Evolutionary conservation across 2,113 vertebrate genomes (phyloP).

Genomic region (Heliornis fulica): DNA sequence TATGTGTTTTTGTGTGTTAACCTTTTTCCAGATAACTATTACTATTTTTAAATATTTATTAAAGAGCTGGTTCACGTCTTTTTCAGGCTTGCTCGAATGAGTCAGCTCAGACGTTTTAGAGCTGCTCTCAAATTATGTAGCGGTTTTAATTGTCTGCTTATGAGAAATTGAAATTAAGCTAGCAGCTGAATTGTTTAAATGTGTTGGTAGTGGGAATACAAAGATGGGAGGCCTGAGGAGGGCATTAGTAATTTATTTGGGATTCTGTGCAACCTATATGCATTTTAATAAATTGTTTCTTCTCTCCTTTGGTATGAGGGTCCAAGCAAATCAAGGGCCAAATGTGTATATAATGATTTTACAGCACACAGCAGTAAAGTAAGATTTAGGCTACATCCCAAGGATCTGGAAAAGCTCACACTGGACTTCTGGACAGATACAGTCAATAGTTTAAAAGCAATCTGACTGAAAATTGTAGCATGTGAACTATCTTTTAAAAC

Average conservation of each 20-base stretch:
- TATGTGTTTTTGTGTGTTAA: background rate
- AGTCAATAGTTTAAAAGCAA: background rate
- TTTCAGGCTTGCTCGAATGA: background rate
- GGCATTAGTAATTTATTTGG: background rate
- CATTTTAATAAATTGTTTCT: background rate
- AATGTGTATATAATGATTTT: background rate
- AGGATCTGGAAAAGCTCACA: background rate
- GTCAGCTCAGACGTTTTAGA: slow-evolving; percentile 15
- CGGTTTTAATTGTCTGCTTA: background rate
- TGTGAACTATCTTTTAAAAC: background rate
- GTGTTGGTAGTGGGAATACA: background rate
- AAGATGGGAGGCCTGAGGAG: background rate
- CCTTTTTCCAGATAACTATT: background rate
- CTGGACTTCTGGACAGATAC: background rate
- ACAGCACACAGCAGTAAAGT: background rate
- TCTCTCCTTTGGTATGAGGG: background rate
- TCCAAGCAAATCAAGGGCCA: background rate
- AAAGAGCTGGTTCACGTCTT: background rate
- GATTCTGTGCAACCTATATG: background rate
- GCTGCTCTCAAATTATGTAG: background rate
- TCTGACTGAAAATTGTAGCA: background rate
- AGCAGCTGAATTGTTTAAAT: background rate
- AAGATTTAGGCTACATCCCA: background rate
- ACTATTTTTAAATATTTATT: slow-evolving; percentile 7
- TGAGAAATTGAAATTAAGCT: background rate